A percentile compares a stretch with the other conserved stretches of the same genome.
These are phyloP conservation scores for Strix occidentalis DNA, from an alignment of 2,797 vertebrate genomes.

Conservation along the genomic window DNA sequence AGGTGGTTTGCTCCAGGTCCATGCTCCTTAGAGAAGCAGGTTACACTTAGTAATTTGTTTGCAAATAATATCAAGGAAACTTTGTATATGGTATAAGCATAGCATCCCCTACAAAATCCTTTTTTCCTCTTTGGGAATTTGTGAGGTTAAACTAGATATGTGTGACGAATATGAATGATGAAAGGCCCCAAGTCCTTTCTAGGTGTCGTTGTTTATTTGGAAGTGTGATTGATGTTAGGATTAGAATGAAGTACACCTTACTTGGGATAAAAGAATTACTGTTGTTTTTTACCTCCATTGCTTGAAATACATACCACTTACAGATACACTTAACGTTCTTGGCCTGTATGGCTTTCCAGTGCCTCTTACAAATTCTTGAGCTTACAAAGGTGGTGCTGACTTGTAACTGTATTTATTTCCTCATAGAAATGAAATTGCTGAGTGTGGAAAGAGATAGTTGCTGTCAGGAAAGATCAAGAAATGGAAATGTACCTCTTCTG, in stretches of 20 bases:
- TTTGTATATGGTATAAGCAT: not conserved
- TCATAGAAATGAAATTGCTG: not conserved
- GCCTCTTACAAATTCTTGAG: not conserved
- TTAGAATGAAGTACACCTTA: not conserved
- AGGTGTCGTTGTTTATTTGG: not conserved
- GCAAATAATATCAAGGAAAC: not conserved
- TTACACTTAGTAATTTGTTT: not conserved
- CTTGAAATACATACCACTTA: not conserved
- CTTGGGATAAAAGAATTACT: not conserved
- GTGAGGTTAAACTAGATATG: not conserved
- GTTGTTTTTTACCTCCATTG: not conserved
- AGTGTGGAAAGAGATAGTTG: not conserved
- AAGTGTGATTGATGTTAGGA: not conserved
- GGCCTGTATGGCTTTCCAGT: not conserved
- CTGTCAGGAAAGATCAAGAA: constrained; percentile 24
- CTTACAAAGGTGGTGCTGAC: not conserved
- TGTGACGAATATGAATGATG: not conserved
- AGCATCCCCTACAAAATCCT: not conserved
- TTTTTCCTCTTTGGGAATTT: not conserved
- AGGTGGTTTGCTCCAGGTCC: not conserved
- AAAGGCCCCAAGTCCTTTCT: not conserved
- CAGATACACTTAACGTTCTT: not conserved
- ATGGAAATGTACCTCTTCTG: not conserved
- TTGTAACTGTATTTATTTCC: not conserved
- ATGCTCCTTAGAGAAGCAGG: not conserved